Evolutionary conservation across 2,113 vertebrate genomes (phyloP).

Genomic region (Calidris pygmaea): DNA sequence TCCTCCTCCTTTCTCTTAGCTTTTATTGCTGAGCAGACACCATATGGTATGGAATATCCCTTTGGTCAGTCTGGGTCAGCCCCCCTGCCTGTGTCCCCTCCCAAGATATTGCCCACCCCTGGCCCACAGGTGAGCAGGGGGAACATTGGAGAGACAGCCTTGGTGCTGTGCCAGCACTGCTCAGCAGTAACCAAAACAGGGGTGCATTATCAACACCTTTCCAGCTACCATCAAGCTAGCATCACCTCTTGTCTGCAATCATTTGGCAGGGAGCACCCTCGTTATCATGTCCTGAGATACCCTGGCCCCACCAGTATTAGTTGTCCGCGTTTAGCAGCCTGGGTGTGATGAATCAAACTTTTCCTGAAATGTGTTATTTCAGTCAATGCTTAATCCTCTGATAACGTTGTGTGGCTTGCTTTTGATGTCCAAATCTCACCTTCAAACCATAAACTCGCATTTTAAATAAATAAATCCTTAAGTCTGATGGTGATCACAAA

Average conservation of each 20-base stretch:
- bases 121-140: not conserved
- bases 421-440: not conserved
- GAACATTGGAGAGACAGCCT: not conserved
- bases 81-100: not conserved
- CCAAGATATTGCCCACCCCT: not conserved
- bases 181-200: not conserved
- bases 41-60: not conserved
- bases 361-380: not conserved
- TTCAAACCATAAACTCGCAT: not conserved
- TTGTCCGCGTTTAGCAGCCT: not conserved
- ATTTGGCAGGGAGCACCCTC: not conserved
- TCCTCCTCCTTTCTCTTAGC: not conserved
- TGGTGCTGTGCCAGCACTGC: not conserved
- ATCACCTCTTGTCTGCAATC: not conserved
- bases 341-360: not conserved
- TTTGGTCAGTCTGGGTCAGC: not conserved
- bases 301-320: not conserved
- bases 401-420: not conserved
- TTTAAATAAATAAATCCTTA: not conserved
- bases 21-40: not conserved
- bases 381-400: not conserved
- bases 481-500: not conserved
- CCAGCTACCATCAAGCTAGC: not conserved
- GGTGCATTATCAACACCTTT: not conserved
- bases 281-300: not conserved